Base-by-base conservation (phyloP, 2,113 vertebrate species). In the Oreochromis niloticus region DNA sequence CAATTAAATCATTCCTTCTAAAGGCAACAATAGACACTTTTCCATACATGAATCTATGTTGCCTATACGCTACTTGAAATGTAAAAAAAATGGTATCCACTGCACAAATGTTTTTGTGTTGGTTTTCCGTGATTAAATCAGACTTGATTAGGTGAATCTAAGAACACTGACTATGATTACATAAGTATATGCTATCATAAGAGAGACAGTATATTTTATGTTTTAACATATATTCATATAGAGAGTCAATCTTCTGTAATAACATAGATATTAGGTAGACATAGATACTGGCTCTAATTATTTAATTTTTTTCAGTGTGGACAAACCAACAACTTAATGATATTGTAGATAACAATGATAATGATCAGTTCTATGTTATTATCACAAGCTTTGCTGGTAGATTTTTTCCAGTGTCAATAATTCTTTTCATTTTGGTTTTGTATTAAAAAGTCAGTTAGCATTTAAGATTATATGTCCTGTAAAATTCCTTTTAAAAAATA, bases 31-130 rank as follows among this genome's bases (percentile, higher is more conserved):
- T 0, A 9, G 30, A 61, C 14, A 61, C 5, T 61, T 32, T 32
- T 61, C 57, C 1, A 61, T 61, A 61, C 5, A 0, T 19, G 0
- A 4, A 61, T 34, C 9, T 61, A 61, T 61, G 16, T 61, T 34
- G 16, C 2, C 57, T 61, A 6, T 61, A 61, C 57, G 19, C 17
- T 3, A 10, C 27, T 9, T 36, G 36, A 36, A 9, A 4, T 61
- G 7, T 61, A 61, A 61, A 61, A 52, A 17, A 52, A 9, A 57
- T 0, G 5, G 3, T 61, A 61, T 19, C 30, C 16, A 19, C 57
- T 34, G 57, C 16, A 61, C 5, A 61, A 34, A 61, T 61, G 5
- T 34, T 34, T 61, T 61, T 0, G 16, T 34, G 30, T 63, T 63
- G 59, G 59, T 63, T 36, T 63, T 63, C 59, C 0, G 2, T 1